Evolutionary conservation across 2,888 invertebrate species (phyloP), one percentile per base, ranked within the genome.

Genomic region (Prenolepis imparis): DNA sequence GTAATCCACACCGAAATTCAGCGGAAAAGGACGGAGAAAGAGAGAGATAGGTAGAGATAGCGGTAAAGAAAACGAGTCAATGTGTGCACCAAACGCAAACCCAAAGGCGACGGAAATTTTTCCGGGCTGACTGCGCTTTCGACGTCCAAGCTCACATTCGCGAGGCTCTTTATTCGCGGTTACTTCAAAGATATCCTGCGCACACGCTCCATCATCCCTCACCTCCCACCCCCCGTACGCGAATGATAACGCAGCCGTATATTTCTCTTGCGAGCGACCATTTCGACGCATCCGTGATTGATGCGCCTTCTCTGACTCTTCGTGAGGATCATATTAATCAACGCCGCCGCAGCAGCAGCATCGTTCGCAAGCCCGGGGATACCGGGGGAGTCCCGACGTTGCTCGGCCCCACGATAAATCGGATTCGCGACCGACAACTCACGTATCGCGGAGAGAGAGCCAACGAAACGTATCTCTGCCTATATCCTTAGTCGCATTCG

Each of bases 261-360:
- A 68, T 80, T 67, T 57, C 82, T 44, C 64, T 52, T 66, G 61
- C 32, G 24, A 61, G 0, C 68, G 68, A 67, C 21, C 36, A 48
- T 61, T 75, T 44, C 83, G 63, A 67, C 66, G 70, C 59, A 24
- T 21, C 41, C 70, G 57, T 78, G 70, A 67, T 72, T 82, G 83
- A 83, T 83, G 73, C 67, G 44, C 72, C 72, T 64, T 73, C 67
- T 81, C 75, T 48, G 81, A 82, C 85, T 82, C 77, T 82, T 87
- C 73, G 81, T 32, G 81, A 57, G 72, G 82, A 81, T 85, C 75
- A 57, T 82, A 85, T 87, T 87, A 87, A 87, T 87, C 83, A 85
- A 63, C 70, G 52, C 48, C 6, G 55, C 68, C 48, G 55, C 66
- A n/a, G 52, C 67, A 6, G n/a, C 28, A 28, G 28, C 1, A 28